A percentile compares a stretch with the other conserved stretches of the same genome.
Conservation (phyloP, 2,113 vertebrate genomes). For the Mustelus asterias region DNA sequence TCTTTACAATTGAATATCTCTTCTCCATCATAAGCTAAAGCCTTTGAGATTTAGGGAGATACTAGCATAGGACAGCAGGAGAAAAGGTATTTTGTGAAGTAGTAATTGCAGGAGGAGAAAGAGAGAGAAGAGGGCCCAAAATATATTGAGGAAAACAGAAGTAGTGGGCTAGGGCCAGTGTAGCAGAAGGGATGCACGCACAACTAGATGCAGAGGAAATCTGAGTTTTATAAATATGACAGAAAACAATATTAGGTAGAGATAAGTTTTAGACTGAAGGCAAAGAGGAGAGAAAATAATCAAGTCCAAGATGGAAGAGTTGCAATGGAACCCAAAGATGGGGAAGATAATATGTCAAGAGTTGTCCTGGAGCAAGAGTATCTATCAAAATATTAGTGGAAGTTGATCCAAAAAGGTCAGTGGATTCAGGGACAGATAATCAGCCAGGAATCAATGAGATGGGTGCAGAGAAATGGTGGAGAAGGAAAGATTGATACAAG, state of each 20-base stretch:
- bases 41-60: background rate
- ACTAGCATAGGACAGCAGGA: background rate
- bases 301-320: background rate
- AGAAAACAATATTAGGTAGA: background rate
- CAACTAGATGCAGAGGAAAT: background rate
- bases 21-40: background rate
- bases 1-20: background rate
- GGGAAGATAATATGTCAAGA: background rate
- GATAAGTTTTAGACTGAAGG: background rate
- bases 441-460: background rate
- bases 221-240: background rate
- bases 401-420: background rate
- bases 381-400: background rate
- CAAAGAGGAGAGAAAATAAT: background rate
- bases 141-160: background rate
- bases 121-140: background rate
- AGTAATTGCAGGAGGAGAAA: background rate
- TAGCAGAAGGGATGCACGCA: background rate
- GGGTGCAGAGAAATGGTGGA: background rate
- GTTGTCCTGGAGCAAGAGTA: background rate
- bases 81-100: background rate
- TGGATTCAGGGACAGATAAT: background rate
- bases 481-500: background rate
- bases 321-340: background rate
- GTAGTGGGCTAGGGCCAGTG: background rate